These are phyloP conservation scores for Salarias fasciatus DNA, from an alignment of 2,797 vertebrate species.

Conservation along the genomic window DNA sequence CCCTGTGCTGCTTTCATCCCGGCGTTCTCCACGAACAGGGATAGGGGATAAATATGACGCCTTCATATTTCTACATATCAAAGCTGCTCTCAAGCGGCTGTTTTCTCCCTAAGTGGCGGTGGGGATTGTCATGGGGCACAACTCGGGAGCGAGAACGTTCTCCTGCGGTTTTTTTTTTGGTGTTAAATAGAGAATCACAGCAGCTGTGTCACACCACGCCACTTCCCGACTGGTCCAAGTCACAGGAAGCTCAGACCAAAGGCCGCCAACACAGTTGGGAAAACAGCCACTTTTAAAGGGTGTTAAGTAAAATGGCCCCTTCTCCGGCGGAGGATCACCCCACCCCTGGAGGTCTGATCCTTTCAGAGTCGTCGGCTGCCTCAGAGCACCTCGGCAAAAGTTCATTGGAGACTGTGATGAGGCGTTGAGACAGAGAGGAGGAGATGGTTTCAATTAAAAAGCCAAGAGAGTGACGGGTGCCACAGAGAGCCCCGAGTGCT, in stretches of 20 bases:
- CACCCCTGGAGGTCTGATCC: constrained; percentile 56
- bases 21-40: constrained; percentile 57
- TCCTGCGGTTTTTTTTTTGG: not conserved
- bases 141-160: constrained; percentile 75
- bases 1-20: constrained; percentile 71
- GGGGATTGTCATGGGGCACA: constrained; percentile 64
- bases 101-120: constrained; percentile 76
- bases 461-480: constrained; percentile 68
- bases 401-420: constrained; percentile 54
- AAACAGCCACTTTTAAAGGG: constrained; percentile 54
- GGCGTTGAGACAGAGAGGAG: constrained; percentile 44
- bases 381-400: constrained; percentile 58
- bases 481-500: constrained; percentile 62
- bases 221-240: constrained; percentile 60
- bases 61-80: constrained; percentile 81
- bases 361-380: constrained; percentile 45
- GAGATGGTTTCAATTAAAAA: constrained; percentile 82
- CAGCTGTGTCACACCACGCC: constrained; percentile 19
- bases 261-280: constrained; percentile 59
- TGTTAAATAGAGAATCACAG: constrained; percentile 65
- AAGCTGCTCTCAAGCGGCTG: constrained; percentile 73
- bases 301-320: constrained; percentile 51
- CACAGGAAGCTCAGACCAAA: constrained; percentile 75
- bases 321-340: constrained; percentile 43
- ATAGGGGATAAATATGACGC: constrained; percentile 74